A percentile compares a stretch with the other conserved stretches of the same genome.
Conservation (phyloP, 2,888 invertebrate genomes). For the Priocnemis perturbator region DNA sequence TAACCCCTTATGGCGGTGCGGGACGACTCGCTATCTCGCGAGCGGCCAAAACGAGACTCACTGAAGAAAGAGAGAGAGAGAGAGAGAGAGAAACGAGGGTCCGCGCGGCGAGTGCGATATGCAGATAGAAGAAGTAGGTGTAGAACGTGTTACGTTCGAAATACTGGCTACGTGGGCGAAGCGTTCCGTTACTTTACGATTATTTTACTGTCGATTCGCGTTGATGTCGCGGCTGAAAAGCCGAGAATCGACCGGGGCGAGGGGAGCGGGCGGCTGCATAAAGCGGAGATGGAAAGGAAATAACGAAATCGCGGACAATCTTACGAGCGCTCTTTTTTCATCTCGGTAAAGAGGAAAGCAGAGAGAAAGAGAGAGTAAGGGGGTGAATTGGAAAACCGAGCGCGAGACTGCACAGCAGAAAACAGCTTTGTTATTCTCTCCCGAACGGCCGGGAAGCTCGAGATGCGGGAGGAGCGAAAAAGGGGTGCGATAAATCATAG, state of each 20-base stretch:
- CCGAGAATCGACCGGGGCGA: background rate
- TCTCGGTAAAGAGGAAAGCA: too few relatives aligned
- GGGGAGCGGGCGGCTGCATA: background rate
- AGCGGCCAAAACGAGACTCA: constrained; percentile 47
- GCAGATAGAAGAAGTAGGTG: constrained; percentile 60
- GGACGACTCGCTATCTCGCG: constrained; percentile 51
- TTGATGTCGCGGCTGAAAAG: background rate
- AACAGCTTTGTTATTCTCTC: too few relatives aligned
- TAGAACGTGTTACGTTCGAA: constrained; percentile 49
- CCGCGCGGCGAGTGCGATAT: too few relatives aligned
- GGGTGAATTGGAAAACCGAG: too few relatives aligned
- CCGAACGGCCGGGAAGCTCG: too few relatives aligned
- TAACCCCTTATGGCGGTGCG: constrained; percentile 57
- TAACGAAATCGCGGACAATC: too few relatives aligned
- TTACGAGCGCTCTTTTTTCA: too few relatives aligned
- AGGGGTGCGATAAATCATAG: constrained; percentile 35
- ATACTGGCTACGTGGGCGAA: constrained; percentile 57
- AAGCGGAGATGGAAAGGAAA: too few relatives aligned
- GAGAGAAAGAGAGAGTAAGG: too few relatives aligned
- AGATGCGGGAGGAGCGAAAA: constrained; percentile 4
- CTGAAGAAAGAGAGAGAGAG: constrained; percentile 24
- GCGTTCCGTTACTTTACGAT: constrained; percentile 62
- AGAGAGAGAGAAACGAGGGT: background rate
- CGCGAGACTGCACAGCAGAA: too few relatives aligned
- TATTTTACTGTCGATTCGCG: constrained; percentile 47